Conservation (phyloP, 1,140 invertebrate species). For the Drosophila albomicans region DNA sequence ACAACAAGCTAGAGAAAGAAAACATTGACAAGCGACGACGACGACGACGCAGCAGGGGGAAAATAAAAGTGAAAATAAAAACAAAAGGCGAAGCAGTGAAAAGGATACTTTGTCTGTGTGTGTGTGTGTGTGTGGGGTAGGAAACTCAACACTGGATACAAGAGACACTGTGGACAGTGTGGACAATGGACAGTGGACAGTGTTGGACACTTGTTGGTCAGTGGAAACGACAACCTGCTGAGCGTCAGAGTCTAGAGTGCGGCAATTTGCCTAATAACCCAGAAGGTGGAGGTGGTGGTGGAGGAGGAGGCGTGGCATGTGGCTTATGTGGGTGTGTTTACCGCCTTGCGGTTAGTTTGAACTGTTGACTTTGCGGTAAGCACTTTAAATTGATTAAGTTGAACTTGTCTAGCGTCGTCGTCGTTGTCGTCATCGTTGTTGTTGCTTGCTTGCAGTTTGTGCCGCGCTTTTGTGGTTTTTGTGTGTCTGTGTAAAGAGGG, state of each 20-base stretch:
- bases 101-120: constrained; percentile 66
- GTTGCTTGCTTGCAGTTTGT: neutral
- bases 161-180: constrained; percentile 22
- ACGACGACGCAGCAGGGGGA: constrained; percentile 30
- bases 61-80: constrained; percentile 33
- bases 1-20: constrained; percentile 28
- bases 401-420: constrained; percentile 75
- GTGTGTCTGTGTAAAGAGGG: neutral
- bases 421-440: constrained; percentile 28
- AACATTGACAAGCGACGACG: constrained; percentile 44
- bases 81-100: constrained; percentile 52
- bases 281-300: neutral
- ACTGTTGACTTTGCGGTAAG: constrained; percentile 79
- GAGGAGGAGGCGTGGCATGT: constrained; percentile 21
- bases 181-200: constrained; percentile 31
- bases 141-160: constrained; percentile 22
- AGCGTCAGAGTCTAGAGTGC: constrained; percentile 51
- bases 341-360: constrained; percentile 76
- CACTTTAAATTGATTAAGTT: constrained; percentile 83
- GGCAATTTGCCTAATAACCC: constrained; percentile 79
- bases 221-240: constrained; percentile 64
- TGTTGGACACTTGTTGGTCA: constrained; percentile 72
- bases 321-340: constrained; percentile 26
- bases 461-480: neutral
- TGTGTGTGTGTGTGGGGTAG: constrained; percentile 50